Evolutionary conservation across 2,797 vertebrate species (phyloP), one percentile per base, ranked within the genome.

Genomic region (Periophthalmus magnuspinnatus): DNA sequence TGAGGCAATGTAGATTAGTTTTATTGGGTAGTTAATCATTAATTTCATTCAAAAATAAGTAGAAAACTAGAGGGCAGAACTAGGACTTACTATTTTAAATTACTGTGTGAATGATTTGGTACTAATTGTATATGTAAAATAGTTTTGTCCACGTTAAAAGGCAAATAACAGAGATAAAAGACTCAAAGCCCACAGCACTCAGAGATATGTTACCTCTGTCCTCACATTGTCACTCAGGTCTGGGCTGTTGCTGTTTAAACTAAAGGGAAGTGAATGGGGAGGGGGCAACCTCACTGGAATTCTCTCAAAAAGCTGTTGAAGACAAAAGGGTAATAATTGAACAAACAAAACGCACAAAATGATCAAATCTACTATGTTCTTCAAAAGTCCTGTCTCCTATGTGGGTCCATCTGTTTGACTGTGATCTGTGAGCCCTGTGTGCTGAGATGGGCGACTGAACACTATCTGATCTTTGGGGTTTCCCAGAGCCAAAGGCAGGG

Each of bases 161-260:
- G 33, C 17, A 41, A 50, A 68, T 65, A n/a, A n/a, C 19, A 50
- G 48, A 21, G 33, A 32, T 54, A 60, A 57, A 69, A 68, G 75
- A 63, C 76, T 74, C 16, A 72, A 79, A 89, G 73, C 82, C 80
- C 80, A 91, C 86, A 89, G 79, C 87, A 88, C 89, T 89, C 62
- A 59, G 56, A 64, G 54, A 75, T 3, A 6, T 14, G 71, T 96
- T 97, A 98, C 95, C 95, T 96, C 94, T 88, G 89, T 52, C 87
- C 89, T 90, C 79, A 84, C 34, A 85, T 89, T 91, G 80, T 79
- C 87, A 74, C 73, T 45, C 88, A 88, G 70, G 6, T 54, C 36
- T 22, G 67, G 58, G 74, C 70, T 82, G 75, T 89, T 86, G 78
- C 76, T 72, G 73, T 5, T 2, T 63, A 67, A 77, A 64, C 52